Evolutionary conservation across 2,113 vertebrate species (phyloP), one percentile per base, ranked within the genome.

Genomic region (Syngnathus typhle): DNA sequence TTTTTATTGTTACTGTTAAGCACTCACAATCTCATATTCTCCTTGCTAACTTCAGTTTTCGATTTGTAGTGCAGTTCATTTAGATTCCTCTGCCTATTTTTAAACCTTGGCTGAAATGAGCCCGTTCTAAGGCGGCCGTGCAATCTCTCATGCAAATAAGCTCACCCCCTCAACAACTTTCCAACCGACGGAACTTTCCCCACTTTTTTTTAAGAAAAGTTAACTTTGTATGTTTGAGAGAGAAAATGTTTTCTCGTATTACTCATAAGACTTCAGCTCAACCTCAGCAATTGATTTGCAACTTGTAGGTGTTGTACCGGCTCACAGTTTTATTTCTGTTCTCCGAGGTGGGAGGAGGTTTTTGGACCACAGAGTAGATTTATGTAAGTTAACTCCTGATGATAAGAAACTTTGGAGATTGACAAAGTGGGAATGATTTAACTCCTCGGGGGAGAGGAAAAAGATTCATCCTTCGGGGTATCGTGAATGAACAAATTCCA

Each of bases 231-330:
- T 27, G 11, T 2, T 5, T 12, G 27, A 27, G 43, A 23, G 38
- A 15, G 7, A 37, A 59, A 62, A 12, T 15, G 38, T 4, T 61
- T 11, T 21, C n/a, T 39, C 16, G 60, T 13, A 62, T 44, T 62
- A 62, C 38, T 27, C 41, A 44, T 21, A 62, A 19, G 21, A 62
- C 60, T 62, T 44, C 1, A 15, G 41, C 21, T 5, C n/a, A 43
- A 62, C 60, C 39, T 62, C 41, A 44, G 16, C 60, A 44, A 62
- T 62, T 16, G 41, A 62, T 62, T 23, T 16, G n/a, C 41, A 16
- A 44, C 41, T 44, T 39, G 60, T 62, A 23, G 41, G 41, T 62
- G 39, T 44, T 21, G 59, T 13, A 56, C 52, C 11, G 11, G 21
- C 11, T 5, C 23, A 15, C 6, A 3, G 13, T 21, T 32, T 44